phyloP scores from a whole-genome alignment of 1,140 invertebrate species.

The Lethrus apterus region DNA sequence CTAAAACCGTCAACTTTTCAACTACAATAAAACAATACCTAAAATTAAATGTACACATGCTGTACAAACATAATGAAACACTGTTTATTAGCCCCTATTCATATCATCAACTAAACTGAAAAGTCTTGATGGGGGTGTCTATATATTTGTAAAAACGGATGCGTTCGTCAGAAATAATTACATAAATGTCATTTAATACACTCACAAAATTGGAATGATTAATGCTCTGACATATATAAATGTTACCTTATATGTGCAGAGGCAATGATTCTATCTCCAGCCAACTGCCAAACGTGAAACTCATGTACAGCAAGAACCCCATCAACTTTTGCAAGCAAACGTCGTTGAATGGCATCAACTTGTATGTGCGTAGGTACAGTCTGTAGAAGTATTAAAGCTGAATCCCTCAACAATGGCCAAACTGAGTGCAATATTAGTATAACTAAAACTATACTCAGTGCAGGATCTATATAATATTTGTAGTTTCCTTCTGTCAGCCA shows the following conservation, averaged over 20 bases:
- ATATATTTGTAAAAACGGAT: too few species aligned
- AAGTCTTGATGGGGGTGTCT: too few species aligned
- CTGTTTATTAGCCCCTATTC: too few species aligned
- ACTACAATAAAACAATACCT: too few species aligned
- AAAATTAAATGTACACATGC: too few species aligned
- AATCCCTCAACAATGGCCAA: conserved; percentile 81
- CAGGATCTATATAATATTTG: conserved; percentile 86
- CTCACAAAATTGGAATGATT: not conserved
- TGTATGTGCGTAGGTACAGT: conserved; percentile 91
- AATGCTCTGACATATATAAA: not conserved
- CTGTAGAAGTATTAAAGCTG: conserved; percentile 81
- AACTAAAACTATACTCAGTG: conserved; percentile 77
- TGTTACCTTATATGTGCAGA: conserved; percentile 80
- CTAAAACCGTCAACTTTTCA: too few species aligned
- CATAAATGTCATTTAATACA: not conserved
- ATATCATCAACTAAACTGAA: too few species aligned
- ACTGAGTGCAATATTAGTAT: conserved; percentile 74
- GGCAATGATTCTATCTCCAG: conserved; percentile 86
- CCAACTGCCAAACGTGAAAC: conserved; percentile 91
- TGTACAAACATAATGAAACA: too few species aligned
- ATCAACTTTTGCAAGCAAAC: conserved; percentile 78
- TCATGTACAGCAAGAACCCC: conserved; percentile 88
- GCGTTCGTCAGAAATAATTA: too few species aligned
- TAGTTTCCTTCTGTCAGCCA: conserved; percentile 80
- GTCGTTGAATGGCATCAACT: conserved; percentile 79